phyloP scores from a whole-genome alignment of 2,113 vertebrate species.

The Otocyon megalotis region DNA sequence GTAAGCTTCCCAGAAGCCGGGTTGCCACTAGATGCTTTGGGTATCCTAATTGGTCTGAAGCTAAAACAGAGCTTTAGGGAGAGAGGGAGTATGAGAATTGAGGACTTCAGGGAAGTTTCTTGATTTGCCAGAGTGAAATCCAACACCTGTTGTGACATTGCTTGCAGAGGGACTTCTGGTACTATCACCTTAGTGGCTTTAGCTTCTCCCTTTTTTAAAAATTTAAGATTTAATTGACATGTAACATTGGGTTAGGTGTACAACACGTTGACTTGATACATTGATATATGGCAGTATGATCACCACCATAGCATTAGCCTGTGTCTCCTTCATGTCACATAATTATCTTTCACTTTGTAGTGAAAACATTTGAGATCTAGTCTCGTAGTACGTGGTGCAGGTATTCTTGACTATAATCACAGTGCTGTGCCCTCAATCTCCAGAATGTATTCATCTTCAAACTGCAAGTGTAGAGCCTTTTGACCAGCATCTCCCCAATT shows the following conservation, averaged over 20 bases:
- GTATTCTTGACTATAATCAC: not conserved
- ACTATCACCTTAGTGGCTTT: not conserved
- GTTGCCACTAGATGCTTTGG: not conserved
- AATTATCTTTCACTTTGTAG: not conserved
- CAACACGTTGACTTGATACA: not conserved
- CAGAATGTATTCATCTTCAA: not conserved
- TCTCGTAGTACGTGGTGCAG: not conserved
- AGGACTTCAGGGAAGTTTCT: not conserved
- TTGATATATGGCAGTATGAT: not conserved
- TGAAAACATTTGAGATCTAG: not conserved
- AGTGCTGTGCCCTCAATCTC: not conserved
- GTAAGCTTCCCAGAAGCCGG: fast-evolving
- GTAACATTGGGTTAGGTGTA: not conserved
- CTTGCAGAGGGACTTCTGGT: not conserved
- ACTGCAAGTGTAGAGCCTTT: not conserved
- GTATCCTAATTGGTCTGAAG: not conserved
- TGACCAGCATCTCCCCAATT: not conserved
- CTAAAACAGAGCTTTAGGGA: not conserved
- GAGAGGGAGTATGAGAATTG: not conserved
- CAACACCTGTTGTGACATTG: fast-evolving
- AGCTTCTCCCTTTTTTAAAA: not conserved
- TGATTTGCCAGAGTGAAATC: not conserved
- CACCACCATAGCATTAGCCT: not conserved
- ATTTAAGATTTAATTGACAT: not conserved
- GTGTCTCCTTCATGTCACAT: not conserved